Conservation (phyloP, 2,797 vertebrate species). For the Chaunax sp. region DNA sequence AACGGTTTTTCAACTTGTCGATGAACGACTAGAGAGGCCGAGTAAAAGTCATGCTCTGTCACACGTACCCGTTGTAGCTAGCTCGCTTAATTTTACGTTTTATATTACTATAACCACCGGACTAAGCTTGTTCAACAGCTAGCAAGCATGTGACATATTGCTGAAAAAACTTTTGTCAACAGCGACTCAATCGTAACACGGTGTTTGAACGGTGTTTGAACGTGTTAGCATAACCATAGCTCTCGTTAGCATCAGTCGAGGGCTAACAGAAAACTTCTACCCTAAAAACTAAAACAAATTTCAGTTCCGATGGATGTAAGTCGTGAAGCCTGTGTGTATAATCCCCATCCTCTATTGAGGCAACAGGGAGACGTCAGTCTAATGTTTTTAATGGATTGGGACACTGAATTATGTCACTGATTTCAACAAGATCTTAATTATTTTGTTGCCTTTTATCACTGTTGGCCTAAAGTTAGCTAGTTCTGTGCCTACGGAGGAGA, state of each 20-base stretch:
- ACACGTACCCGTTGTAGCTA: slow-evolving; percentile 23
- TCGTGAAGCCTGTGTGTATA: neutral
- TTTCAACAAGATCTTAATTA: neutral
- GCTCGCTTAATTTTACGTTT: neutral
- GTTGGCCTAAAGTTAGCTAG: too few relatives aligned
- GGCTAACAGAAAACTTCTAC: neutral
- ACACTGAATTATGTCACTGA: neutral
- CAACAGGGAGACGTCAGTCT: neutral
- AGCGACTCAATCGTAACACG: neutral
- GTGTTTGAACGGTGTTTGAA: neutral
- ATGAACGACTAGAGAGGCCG: slow-evolving; percentile 34
- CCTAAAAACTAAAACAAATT: slow-evolving; percentile 12
- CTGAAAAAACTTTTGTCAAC: neutral
- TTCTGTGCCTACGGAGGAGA: neutral
- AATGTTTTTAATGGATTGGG: neutral
- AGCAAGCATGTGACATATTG: rapidly evolving
- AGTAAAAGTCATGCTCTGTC: slow-evolving; percentile 29
- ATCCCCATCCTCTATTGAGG: neutral
- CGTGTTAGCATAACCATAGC: slow-evolving; percentile 30
- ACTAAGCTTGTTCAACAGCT: rapidly evolving
- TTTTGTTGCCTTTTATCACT: neutral
- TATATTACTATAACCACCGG: rapidly evolving
- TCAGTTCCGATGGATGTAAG: rapidly evolving
- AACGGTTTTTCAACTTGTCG: neutral
- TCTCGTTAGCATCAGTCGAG: neutral